A percentile compares a stretch with the other conserved stretches of the same genome.
Evolutionary conservation across 2,888 invertebrate genomes (phyloP).

Genomic region (Lasioglossum morio): DNA sequence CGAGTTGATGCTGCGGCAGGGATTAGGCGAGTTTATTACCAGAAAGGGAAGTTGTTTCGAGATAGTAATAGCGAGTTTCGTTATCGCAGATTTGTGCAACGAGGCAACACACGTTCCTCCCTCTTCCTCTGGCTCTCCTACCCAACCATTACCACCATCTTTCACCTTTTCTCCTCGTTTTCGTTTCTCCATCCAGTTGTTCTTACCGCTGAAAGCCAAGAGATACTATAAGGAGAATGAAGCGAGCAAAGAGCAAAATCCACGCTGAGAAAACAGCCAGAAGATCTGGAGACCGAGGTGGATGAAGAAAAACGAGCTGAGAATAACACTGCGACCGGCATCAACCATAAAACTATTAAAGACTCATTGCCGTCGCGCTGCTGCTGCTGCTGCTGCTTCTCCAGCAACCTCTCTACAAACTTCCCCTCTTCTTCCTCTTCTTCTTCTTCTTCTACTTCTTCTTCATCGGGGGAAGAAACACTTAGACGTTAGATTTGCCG

Average conservation of each 20-base stretch:
- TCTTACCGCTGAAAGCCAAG: conserved; percentile 42
- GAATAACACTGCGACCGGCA: conserved; percentile 70
- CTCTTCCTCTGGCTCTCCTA: not conserved
- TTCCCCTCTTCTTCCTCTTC: conserved; percentile 16
- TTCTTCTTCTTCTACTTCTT: not conserved
- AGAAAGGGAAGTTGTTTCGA: conserved; percentile 72
- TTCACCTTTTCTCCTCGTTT: conserved; percentile 32
- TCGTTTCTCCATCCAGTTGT: conserved; percentile 13
- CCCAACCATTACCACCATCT: conserved; percentile 18
- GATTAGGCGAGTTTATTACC: conserved; percentile 78
- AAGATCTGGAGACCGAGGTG: conserved; percentile 36
- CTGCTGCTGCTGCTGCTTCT: conserved; percentile 66
- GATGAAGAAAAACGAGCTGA: conserved; percentile 54
- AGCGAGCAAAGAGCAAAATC: conserved; percentile 27
- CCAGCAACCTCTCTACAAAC: conserved; percentile 54
- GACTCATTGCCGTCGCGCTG: conserved; percentile 73
- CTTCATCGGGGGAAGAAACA: conserved; percentile 40
- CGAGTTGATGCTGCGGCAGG: conserved; percentile 69
- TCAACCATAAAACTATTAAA: conserved; percentile 78
- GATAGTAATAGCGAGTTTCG: conserved; percentile 74
- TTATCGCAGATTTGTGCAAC: conserved; percentile 78
- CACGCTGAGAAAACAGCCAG: conserved; percentile 48
- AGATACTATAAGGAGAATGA: conserved; percentile 48
- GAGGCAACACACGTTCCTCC: conserved; percentile 65
- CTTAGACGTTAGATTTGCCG: conserved; percentile 45